Evolutionary conservation across 1,140 invertebrate species (phyloP), one percentile per base, ranked within the genome.

Genomic region (Drosophila punjabiensis): DNA sequence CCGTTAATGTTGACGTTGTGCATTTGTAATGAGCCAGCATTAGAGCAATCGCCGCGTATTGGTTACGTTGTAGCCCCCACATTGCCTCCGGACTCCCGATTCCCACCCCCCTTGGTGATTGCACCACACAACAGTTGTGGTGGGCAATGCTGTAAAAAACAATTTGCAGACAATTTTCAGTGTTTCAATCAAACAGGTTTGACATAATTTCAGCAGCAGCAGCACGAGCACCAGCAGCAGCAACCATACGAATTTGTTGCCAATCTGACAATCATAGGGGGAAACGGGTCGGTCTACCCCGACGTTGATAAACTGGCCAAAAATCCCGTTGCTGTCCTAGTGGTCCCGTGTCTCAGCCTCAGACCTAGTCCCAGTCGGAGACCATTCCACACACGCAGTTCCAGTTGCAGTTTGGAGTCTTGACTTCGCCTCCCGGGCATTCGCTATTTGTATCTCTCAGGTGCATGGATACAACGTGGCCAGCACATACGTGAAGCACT

Each of bases 151-250:
- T 77, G 75, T 37, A 69, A 60, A 76, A 77, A 77, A 80, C 82
- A 81, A 71, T 78, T 75, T 69, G 45, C 64, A 73, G 77, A 43
- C 76, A 79, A 55, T 76, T 81, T 81, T 56, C 53, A 47, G 56
- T 76, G 65, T 76, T 74, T 52, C 56, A 69, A 77, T 69, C 66
- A 84, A 88, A 89, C 85, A 66, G 81, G 85, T 89, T 89, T 90
- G 84, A 88, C 84, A 88, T 75, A 68, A 84, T 88, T 83, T 84
- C 59, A 60, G 52, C 74, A 16, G 33, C 33, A 14, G 52, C 52
- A 55, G 50, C 59, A 60, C 39, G 64, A 16, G 33, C 59, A 60
- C 39, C 74, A 16, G 33, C 33, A 14, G 52, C 52, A 55, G 50
- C 50, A 67, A 61, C 59, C 55, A 10, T 58, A 48, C 70, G 39